phyloP scores from a whole-genome alignment of 2,888 invertebrate species.

The Epiblema foenella region DNA sequence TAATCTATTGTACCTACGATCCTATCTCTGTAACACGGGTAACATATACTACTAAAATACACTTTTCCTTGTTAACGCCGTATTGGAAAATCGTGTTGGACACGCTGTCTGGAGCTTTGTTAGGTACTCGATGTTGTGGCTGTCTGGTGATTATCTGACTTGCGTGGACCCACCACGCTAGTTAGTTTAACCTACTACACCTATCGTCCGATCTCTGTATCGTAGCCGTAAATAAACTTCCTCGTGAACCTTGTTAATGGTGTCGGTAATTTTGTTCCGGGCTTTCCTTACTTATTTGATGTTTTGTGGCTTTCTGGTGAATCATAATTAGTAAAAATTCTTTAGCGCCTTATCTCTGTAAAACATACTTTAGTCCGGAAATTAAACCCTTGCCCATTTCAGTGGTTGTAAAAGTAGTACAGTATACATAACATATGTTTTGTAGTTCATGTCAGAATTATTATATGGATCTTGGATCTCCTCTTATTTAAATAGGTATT shows the following conservation, averaged over 20 bases:
- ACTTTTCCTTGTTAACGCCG: conserved; percentile 36
- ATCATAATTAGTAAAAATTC: background rate
- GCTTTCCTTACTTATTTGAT: background rate
- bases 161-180: background rate
- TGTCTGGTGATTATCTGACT: conserved; percentile 20
- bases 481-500: no score
- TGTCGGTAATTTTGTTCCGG: background rate
- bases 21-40: conserved; percentile 50
- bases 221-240: conserved; percentile 24
- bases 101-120: conserved; percentile 18
- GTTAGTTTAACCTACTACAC: conserved; percentile 22
- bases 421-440: no score
- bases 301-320: background rate
- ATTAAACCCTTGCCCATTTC: no score
- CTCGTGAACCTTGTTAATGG: conserved; percentile 10
- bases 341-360: background rate
- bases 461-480: no score
- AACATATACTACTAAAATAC: conserved; percentile 46
- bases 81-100: conserved; percentile 31
- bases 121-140: conserved; percentile 20
- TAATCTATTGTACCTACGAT: conserved; percentile 64
- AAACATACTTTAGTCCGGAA: background rate
- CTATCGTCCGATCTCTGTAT: conserved; percentile 25
- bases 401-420: no score
- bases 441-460: no score